Evolutionary conservation across 2,113 vertebrate species (phyloP), one percentile per base, ranked within the genome.

Genomic region (Gila orcuttii): DNA sequence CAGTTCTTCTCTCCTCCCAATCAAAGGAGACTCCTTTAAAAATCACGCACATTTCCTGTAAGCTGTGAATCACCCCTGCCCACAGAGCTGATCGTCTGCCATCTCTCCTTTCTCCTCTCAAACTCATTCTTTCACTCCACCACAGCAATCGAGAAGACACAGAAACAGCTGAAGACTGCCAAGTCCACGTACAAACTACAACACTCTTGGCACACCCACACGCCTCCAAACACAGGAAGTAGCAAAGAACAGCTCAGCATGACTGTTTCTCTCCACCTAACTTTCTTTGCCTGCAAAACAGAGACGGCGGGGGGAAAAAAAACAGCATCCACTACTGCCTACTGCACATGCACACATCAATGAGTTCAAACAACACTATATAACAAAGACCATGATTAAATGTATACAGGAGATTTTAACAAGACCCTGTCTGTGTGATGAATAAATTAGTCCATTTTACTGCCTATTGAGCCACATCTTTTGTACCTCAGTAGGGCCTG

Each of bases 61-160:
- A 94, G 90, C 92, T 87, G 88, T 94, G 94, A 94, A 90, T 95
- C 93, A 94, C 93, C 90, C 82, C 92, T 92, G 91, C 92, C 93
- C 92, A 93, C 92, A 92, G 86, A 86, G 89, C 91, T 94, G 93
- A 93, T 92, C 79, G 79, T 89, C 88, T 93, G 93, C 92, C 93
- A 93, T 75, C 68, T 90, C 60, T 81, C 55, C 3, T 79, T 87
- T 81, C 64, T 90, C 88, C 90, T 89, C 89, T 87, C 87, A 57
- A 89, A 73, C 13, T 89, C 81, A 6, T 88, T 91, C 89, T 90
- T 89, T 92, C 23, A 74, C 90, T 90, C 90, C 28, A 19, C 80
- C 80, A 89, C 90, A 84, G 79, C 84, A 90, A 89, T 91, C 89
- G 90, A 85, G 89, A 91, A 80, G 89, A 84, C 91, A 91, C 86